Evolutionary conservation across 2,888 invertebrate genomes (phyloP).

Genomic region (Caenorhabditis sp.): DNA sequence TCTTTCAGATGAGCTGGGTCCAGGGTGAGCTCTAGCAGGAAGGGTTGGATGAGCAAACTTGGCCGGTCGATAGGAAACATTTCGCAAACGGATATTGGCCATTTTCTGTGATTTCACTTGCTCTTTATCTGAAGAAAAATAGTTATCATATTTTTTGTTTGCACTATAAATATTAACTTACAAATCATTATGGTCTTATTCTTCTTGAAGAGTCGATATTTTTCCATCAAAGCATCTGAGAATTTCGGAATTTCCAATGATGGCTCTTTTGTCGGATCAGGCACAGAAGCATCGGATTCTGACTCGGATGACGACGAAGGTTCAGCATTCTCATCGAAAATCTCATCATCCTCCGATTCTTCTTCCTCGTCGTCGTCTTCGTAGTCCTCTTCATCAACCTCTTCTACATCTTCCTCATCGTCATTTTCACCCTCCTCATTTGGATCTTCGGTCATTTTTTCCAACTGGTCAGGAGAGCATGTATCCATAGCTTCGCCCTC

Average conservation of each 20-base stretch:
- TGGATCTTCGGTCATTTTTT: slow-evolving; percentile 2
- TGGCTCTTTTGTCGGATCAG: not conserved
- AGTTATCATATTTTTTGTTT: not conserved
- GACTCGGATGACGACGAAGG: not conserved
- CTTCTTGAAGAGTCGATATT: not conserved
- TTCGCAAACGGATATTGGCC: not conserved
- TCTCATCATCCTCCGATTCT: not conserved
- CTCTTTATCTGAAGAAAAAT: not conserved
- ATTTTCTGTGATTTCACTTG: not conserved
- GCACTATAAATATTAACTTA: not conserved
- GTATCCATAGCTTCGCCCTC: too few species aligned
- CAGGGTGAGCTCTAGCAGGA: slow-evolving; percentile 6
- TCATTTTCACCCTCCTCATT: slow-evolving; percentile 7
- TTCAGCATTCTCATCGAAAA: slow-evolving; percentile 2
- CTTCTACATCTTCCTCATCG: slow-evolving; percentile 3
- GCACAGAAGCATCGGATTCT: not conserved
- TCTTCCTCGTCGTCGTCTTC: slow-evolving; percentile 9
- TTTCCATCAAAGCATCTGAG: not conserved
- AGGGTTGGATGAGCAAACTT: slow-evolving; percentile 23
- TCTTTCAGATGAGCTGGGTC: slow-evolving; percentile 14
- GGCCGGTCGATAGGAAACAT: slow-evolving; percentile 3
- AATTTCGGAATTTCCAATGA: not conserved
- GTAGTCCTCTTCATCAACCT: not conserved
- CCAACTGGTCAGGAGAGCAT: not conserved
- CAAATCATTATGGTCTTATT: not conserved